Evolutionary conservation across 2,888 invertebrate genomes (phyloP).

Genomic region (Dynastes hyllus): DNA sequence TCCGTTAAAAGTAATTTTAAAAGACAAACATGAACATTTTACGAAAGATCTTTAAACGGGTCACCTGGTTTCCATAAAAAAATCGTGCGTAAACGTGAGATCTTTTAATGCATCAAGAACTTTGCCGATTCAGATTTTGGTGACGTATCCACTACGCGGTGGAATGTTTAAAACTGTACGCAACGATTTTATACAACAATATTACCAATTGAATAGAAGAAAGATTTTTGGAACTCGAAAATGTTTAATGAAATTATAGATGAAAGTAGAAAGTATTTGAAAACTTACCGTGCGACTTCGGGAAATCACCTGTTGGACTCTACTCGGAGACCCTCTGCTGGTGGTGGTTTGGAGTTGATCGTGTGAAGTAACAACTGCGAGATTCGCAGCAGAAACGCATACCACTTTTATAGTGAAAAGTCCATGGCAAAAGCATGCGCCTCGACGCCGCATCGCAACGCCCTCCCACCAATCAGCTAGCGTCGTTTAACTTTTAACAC

Average conservation of each 20-base stretch:
- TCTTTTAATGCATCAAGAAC: not conserved
- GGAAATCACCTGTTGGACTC: conserved; percentile 48
- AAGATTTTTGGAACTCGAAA: too few relatives aligned
- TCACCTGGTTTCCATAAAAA: too few relatives aligned
- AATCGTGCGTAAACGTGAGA: not conserved
- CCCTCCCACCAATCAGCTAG: conserved; percentile 61
- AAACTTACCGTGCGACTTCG: conserved; percentile 25
- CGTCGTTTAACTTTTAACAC: conserved; percentile 39
- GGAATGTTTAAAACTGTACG: too few relatives aligned
- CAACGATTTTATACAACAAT: too few relatives aligned
- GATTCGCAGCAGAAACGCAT: conserved; percentile 68
- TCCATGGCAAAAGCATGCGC: conserved; percentile 65
- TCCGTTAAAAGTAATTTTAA: too few relatives aligned
- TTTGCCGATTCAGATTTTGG: not conserved
- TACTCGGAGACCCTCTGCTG: not conserved
- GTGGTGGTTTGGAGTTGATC: conserved; percentile 22
- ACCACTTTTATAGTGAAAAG: conserved; percentile 70
- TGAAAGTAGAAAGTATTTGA: not conserved
- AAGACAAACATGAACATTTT: too few relatives aligned
- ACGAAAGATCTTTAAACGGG: too few relatives aligned
- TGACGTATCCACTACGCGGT: too few relatives aligned
- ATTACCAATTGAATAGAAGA: too few relatives aligned
- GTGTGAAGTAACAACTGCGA: conserved; percentile 66
- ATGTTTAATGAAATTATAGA: not conserved
- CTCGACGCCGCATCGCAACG: conserved; percentile 69